These are phyloP conservation scores for Anastrepha obliqua DNA, from an alignment of 1,140 invertebrate species.

Conservation along the genomic window DNA sequence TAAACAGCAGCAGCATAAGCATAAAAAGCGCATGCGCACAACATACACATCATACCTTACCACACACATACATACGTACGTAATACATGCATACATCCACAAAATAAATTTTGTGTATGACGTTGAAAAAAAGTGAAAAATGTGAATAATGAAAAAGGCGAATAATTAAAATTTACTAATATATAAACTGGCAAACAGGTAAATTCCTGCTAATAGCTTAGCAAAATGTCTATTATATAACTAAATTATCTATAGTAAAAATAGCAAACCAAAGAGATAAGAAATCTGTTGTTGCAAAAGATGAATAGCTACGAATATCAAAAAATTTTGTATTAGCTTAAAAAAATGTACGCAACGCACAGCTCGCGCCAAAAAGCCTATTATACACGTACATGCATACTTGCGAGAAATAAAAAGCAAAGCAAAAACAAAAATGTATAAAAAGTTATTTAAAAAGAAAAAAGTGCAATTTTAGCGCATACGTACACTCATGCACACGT, in stretches of 20 bases:
- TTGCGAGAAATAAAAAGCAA: background rate
- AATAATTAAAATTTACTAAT: background rate
- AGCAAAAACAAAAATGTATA: background rate
- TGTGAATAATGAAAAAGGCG: background rate
- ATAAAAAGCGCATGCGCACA: slow-evolving; percentile 23
- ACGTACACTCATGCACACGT: background rate
- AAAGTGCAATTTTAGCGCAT: slow-evolving; percentile 45
- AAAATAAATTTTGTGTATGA: too few species aligned
- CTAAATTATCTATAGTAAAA: slow-evolving; percentile 45
- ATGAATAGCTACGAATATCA: background rate
- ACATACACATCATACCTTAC: background rate
- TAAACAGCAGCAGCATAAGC: background rate
- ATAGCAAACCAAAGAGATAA: slow-evolving; percentile 31
- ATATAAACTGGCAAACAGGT: background rate
- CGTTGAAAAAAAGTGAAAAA: too few species aligned
- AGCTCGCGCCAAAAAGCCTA: slow-evolving; percentile 28
- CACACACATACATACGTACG: background rate
- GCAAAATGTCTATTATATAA: slow-evolving; percentile 10
- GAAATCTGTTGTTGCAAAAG: slow-evolving; percentile 27
- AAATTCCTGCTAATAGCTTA: background rate
- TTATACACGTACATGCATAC: background rate
- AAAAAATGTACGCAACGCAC: slow-evolving; percentile 28
- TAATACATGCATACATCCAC: too few species aligned
- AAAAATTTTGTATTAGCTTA: slow-evolving; percentile 32
- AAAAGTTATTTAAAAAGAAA: background rate